phyloP scores from a whole-genome alignment of 2,113 vertebrate species.

The Oxyruncus cristatus region DNA sequence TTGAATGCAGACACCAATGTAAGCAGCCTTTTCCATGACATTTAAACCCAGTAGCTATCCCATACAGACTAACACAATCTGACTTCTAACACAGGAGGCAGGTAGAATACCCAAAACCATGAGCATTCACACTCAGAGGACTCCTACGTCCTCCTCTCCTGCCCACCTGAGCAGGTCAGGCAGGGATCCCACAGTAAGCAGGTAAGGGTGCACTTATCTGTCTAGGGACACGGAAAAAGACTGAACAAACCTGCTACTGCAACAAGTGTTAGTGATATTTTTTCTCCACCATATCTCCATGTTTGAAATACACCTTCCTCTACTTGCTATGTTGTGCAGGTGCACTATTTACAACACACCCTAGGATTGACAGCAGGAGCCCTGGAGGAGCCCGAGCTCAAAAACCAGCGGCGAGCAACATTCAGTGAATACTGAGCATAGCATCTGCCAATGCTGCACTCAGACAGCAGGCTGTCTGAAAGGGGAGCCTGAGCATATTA shows the following conservation, averaged over 20 bases:
- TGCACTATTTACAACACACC: neutral
- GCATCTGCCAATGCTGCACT: neutral
- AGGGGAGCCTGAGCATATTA: neutral
- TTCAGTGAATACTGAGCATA: neutral
- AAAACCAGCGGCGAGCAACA: neutral
- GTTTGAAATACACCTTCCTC: neutral
- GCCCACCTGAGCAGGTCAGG: neutral
- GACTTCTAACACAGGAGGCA: neutral
- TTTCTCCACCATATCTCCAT: neutral
- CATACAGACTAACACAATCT: neutral
- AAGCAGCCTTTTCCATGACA: neutral
- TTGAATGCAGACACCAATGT: fast-evolving
- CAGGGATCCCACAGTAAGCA: neutral
- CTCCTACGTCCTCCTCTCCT: neutral
- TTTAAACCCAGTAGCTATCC: neutral
- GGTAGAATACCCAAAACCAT: neutral
- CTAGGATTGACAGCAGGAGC: neutral
- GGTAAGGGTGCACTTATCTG: neutral
- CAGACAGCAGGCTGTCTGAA: constrained; percentile 30
- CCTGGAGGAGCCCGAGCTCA: neutral
- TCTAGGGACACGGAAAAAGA: neutral
- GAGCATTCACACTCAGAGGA: neutral
- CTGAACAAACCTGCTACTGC: neutral
- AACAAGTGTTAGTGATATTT: neutral
- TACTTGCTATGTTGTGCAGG: neutral